Base-by-base conservation (phyloP, 2,888 invertebrate species). In the Platycheirus rosarum region DNA sequence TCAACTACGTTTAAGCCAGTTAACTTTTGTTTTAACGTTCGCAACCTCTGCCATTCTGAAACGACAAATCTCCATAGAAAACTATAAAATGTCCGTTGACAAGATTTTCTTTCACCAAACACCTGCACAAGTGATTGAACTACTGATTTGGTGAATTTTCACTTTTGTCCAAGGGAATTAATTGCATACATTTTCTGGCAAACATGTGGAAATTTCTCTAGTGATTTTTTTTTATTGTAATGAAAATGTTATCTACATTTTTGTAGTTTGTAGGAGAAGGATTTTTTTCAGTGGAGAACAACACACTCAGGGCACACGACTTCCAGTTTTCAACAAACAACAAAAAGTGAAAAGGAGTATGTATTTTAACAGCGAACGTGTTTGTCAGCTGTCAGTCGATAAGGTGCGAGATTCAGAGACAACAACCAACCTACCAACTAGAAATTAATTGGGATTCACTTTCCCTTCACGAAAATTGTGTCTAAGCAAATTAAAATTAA, bases 271-370 rank as follows among this genome's bases (percentile, higher is more conserved):
- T 74, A 55, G 66, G 65, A 65, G 79, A 80, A 80, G 79, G 75
- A 80, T 80, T 69, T 65, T 13, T 42, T 44, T 29, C 18, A 42
- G 35, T 46, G 23, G 23, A 6, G 6, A n/a, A n/a, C n/a, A n/a
- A n/a, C 49, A 35, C 11, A 18, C 18, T 14, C 42, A 40, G 18
- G 11, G 20, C 16, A 16, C 16, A 42, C 23, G 23, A 23, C 13
- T 48, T 35, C 20, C 46, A 35, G 53, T 16, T 55, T 46, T 8
- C 13, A 53, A 35, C 20, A 3, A 53, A 57, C 57, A n/a, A 42
- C 26, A 32, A 44, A 73, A 79, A 79, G 78, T 79, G 78, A 79
- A 79, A 79, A 78, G 78, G 73, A 78, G 60, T 51, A 60, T 66
- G 55, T 57, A 48, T 44, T 66, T 11, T 13, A 44, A 42, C 29